Evolutionary conservation across 2,113 vertebrate species (phyloP), one percentile per base, ranked within the genome.

Genomic region (Gallinago undulata): DNA sequence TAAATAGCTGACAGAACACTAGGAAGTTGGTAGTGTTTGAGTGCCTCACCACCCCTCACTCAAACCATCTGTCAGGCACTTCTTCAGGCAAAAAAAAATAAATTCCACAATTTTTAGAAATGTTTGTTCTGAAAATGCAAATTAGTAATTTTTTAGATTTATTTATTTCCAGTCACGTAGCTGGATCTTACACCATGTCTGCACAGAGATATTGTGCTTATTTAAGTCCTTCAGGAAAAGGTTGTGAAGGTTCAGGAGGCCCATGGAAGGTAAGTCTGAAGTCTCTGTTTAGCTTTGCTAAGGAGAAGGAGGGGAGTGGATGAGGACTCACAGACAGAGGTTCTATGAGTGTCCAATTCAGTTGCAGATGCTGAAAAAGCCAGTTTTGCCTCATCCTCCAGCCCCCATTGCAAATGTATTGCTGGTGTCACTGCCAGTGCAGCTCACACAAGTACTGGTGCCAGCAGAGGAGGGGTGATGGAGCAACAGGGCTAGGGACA

Each of bases 21-120:
- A 93, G 96, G 95, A 98, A 97, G 93, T 94, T 86, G 66, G 68
- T 94, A 83, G 85, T 78, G 78, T 91, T 96, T 90, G 89, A 98
- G 90, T 81, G 93, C 92, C 86, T 96, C 91, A 79, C 87, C 93
- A 95, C 94, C 96, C 69, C 89, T 97, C 97, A 73, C 56, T 97
- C 90, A 91, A 67, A 79, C 97, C 97, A 97, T 98, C 97, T 98
- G 97, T 97, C 96, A 97, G 56, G 90, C 84, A 86, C 90, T 96
- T 97, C 94, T 97, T 86, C 87, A 48, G 84, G 90, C 55, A 95
- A 90, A 79, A 90, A 79, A 96, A 97, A 55, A 59, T 24, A 59
- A n/a, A 31, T 45, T 24, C 14, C 33, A 96, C 69, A 96, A 84
- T 97, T 97, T 97, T 97, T 96, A 96, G 94, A 97, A 95, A 91